A percentile compares a stretch with the other conserved stretches of the same genome.
Evolutionary conservation across 2,888 invertebrate species (phyloP).

Genomic region (Leucania comma): DNA sequence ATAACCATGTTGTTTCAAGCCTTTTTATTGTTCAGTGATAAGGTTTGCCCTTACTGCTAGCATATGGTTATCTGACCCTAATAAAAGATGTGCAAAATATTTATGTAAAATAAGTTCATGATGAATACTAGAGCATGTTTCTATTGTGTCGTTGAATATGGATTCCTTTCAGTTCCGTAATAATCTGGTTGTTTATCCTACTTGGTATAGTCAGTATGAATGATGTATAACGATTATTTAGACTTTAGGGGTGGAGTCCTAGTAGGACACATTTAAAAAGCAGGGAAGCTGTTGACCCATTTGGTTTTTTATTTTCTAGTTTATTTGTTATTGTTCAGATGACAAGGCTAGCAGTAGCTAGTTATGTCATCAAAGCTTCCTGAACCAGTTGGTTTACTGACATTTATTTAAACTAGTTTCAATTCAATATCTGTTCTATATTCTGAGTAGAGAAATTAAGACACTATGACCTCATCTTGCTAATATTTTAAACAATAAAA

Average conservation of each 20-base stretch:
- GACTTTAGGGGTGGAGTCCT: not conserved
- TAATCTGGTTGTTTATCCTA: not conserved
- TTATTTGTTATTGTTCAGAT: no score
- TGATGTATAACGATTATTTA: no score
- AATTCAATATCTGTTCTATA: no score
- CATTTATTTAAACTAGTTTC: not conserved
- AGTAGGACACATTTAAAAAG: no score
- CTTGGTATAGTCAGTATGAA: not conserved
- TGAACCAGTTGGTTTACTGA: not conserved
- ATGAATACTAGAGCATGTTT: not conserved
- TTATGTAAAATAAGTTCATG: not conserved
- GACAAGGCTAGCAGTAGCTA: no score
- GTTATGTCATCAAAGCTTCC: not conserved
- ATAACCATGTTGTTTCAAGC: slow-evolving; percentile 73
- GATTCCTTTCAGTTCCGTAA: not conserved
- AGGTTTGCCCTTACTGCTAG: not conserved
- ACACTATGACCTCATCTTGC: no score
- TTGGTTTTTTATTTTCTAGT: no score
- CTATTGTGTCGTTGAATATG: not conserved
- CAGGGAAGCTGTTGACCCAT: no score
- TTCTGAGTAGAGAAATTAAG: no score
- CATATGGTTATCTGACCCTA: not conserved
- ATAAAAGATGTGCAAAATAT: not conserved
- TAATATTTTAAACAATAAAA: no score
- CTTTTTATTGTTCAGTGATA: not conserved